These are phyloP conservation scores for Anser cygnoides DNA, from an alignment of 2,113 vertebrate genomes.

Conservation along the genomic window DNA sequence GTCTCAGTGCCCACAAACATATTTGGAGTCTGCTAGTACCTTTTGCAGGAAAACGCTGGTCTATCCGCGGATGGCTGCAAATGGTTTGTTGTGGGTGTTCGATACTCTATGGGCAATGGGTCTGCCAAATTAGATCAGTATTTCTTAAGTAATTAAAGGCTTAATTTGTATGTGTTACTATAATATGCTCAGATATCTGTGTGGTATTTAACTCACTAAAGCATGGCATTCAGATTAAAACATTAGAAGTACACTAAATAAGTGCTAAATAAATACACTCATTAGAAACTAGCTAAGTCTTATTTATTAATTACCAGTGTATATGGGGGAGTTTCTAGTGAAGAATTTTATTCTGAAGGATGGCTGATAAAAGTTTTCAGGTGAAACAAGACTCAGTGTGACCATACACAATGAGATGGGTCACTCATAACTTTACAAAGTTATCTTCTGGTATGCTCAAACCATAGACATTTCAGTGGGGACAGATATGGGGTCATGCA, in stretches of 20 bases:
- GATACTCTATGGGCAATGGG: neutral
- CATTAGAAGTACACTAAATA: neutral
- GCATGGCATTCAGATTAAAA: neutral
- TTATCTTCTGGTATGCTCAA: neutral
- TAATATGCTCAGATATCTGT: neutral
- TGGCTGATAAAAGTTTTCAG: neutral
- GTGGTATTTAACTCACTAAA: neutral
- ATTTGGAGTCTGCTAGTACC: neutral
- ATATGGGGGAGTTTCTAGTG: neutral
- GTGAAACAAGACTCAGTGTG: neutral
- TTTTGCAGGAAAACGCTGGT: neutral
- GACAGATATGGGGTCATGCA: neutral
- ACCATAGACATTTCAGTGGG: neutral
- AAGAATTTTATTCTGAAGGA: neutral
- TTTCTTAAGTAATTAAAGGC: neutral
- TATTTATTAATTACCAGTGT: neutral
- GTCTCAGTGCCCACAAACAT: neutral
- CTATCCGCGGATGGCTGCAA: neutral
- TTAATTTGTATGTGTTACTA: neutral
- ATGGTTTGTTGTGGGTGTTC: neutral
- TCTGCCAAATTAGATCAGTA: neutral
- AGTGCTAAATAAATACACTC: neutral
- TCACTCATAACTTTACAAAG: neutral
- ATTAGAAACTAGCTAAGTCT: neutral
- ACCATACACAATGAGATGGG: neutral